These are phyloP conservation scores for Euproctis similis DNA, from an alignment of 2,888 invertebrate species.

Conservation along the genomic window DNA sequence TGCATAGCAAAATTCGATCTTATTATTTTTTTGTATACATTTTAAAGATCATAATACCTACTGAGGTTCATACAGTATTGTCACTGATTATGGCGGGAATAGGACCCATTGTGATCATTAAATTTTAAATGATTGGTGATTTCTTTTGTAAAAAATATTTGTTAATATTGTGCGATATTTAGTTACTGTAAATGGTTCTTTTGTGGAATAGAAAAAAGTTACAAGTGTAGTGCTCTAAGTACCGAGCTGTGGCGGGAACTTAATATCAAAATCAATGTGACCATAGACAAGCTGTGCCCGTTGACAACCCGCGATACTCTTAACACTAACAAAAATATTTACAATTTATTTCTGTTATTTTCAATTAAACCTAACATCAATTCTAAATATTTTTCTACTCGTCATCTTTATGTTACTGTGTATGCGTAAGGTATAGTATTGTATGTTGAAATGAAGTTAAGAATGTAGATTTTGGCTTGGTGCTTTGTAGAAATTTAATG, in stretches of 20 bases:
- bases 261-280: too few relatives aligned
- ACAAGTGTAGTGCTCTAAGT: too few relatives aligned
- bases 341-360: constrained; percentile 11
- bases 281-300: too few relatives aligned
- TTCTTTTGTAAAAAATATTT: neutral
- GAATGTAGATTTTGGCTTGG: constrained; percentile 39
- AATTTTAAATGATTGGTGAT: neutral
- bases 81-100: too few relatives aligned
- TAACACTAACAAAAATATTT: neutral
- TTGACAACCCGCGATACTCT: too few relatives aligned
- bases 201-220: too few relatives aligned
- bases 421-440: constrained; percentile 13
- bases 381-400: constrained; percentile 11
- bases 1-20: constrained; percentile 31
- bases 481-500: constrained; percentile 34
- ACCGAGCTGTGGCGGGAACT: too few relatives aligned
- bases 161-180: neutral
- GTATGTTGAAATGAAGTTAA: constrained; percentile 9
- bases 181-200: neutral
- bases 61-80: too few relatives aligned
- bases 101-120: too few relatives aligned
- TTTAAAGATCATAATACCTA: too few relatives aligned
- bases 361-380: constrained; percentile 18
- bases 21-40: too few relatives aligned
- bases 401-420: constrained; percentile 5